Evolutionary conservation across 2,113 vertebrate genomes (phyloP), one percentile per base, ranked within the genome.

Genomic region (Scophthalmus maximus): DNA sequence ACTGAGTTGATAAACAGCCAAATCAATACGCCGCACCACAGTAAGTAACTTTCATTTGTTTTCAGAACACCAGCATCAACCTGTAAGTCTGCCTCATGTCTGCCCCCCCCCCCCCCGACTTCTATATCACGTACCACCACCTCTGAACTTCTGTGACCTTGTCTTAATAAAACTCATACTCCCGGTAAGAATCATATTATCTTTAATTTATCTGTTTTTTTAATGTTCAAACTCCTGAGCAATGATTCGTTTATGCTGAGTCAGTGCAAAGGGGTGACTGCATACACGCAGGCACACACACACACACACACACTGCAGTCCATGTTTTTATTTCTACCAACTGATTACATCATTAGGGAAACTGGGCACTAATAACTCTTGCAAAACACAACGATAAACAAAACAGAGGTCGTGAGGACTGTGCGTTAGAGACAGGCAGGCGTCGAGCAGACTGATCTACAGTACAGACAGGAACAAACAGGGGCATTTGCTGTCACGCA

Each of bases 311-410:
- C 55, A 57, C 61, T 6, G 12, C 34, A 57, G 26, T 22, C 18
- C 22, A 49, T 70, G 52, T 76, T 77, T 76, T 72, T 8, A 42
- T 53, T 52, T 40, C 71, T 52, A 44, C 26, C 18, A 15, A 15
- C 22, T 57, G 74, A 77, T 79, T 65, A 56, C 73, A 78, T 82
- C 67, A 77, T 72, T 30, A 50, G 32, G 18, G 30, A 62, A 65
- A 58, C 20, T 8, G 27, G n/a, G 57, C 23, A 30, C 46, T 15
- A 53, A 47, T 25, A 46, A 42, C 27, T 78, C 25, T 64, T 25
- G 10, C 30, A 23, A 38, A 14, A 65, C 10, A 3, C 63, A 52
- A 56, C 51, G 40, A 59, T 42, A 57, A 58, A 56, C 26, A 61
- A 60, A 47, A 42, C 30, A 44, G 40, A 44, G 5, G n/a, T n/a